These are phyloP conservation scores for Ethmia dodecea DNA, from an alignment of 2,888 invertebrate species.

Conservation along the genomic window DNA sequence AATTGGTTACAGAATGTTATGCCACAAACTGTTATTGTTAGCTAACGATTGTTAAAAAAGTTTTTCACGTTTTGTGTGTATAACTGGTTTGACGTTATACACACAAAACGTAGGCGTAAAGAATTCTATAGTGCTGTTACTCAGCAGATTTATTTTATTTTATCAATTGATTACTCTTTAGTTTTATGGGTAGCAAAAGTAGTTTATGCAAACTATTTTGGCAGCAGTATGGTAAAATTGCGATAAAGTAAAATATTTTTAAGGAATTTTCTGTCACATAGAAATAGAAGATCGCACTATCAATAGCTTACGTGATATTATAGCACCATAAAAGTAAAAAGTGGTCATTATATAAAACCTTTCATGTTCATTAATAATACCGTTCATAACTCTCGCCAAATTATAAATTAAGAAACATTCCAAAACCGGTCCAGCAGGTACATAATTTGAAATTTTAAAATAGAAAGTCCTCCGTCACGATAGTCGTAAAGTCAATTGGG, in stretches of 20 bases:
- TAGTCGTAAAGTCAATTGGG: constrained; percentile 10
- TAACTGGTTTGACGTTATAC: constrained; percentile 40
- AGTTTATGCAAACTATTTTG: too few species aligned
- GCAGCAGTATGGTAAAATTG: too few species aligned
- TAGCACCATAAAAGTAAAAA: constrained; percentile 34
- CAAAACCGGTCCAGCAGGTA: constrained; percentile 34
- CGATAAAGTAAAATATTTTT: too few species aligned
- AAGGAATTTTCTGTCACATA: too few species aligned
- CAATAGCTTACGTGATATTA: constrained; percentile 15
- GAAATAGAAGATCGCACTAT: constrained; percentile 9
- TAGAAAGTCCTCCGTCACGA: constrained; percentile 45
- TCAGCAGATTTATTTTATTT: too few species aligned
- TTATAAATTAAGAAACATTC: constrained; percentile 39
- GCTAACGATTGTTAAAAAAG: constrained; percentile 25
- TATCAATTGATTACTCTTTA: too few species aligned
- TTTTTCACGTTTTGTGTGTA: constrained; percentile 22
- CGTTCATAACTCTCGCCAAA: constrained; percentile 44
- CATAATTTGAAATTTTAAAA: constrained; percentile 41
- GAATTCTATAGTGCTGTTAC: too few species aligned
- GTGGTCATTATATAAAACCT: constrained; percentile 41
- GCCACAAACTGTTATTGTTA: constrained; percentile 26
- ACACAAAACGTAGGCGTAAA: too few species aligned
- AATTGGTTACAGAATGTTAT: constrained; percentile 28
- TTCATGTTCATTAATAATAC: constrained; percentile 33
- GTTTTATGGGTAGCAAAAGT: too few species aligned